A percentile compares a stretch with the other conserved stretches of the same genome.
Conservation (phyloP, 1,140 invertebrate species). For the Brachystomella parvula region DNA sequence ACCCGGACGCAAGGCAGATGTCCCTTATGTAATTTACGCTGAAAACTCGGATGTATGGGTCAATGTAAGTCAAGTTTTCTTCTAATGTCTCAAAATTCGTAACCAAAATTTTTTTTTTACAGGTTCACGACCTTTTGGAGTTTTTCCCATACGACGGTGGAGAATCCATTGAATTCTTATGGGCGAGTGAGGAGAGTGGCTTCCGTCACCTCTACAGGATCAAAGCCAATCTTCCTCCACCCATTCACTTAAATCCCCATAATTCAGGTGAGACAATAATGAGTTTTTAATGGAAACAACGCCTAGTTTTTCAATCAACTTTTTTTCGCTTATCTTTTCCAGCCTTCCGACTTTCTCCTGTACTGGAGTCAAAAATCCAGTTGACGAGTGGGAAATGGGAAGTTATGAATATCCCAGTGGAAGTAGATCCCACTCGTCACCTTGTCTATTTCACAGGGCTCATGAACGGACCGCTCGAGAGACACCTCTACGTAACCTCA, state of each 20-base stretch:
- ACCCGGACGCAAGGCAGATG: too few species aligned
- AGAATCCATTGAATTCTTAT: conserved; percentile 64
- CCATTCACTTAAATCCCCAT: too few species aligned
- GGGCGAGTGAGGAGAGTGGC: conserved; percentile 87
- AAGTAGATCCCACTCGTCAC: conserved; percentile 38
- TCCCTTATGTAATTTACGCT: conserved; percentile 28
- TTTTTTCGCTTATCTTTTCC: neutral
- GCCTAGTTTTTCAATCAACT: neutral
- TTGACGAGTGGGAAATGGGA: conserved; percentile 43
- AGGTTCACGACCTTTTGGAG: conserved; percentile 72
- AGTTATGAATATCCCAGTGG: conserved; percentile 39
- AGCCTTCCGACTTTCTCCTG: conserved; percentile 19
- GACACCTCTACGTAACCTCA: conserved; percentile 42
- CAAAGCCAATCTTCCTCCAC: conserved; percentile 41
- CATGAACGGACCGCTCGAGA: conserved; percentile 40
- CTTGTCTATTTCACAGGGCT: conserved; percentile 42
- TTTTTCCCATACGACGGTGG: conserved; percentile 61
- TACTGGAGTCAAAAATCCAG: conserved; percentile 34
- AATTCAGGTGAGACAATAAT: too few species aligned
- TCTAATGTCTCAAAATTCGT: conserved; percentile 13
- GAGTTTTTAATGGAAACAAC: neutral
- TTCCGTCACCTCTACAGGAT: conserved; percentile 81
- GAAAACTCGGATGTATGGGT: conserved; percentile 31
- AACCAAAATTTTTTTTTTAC: conserved; percentile 40
- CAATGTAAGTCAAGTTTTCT: conserved; percentile 26